phyloP scores from a whole-genome alignment of 2,113 vertebrate genomes.

The Triplophysa tibetana region DNA sequence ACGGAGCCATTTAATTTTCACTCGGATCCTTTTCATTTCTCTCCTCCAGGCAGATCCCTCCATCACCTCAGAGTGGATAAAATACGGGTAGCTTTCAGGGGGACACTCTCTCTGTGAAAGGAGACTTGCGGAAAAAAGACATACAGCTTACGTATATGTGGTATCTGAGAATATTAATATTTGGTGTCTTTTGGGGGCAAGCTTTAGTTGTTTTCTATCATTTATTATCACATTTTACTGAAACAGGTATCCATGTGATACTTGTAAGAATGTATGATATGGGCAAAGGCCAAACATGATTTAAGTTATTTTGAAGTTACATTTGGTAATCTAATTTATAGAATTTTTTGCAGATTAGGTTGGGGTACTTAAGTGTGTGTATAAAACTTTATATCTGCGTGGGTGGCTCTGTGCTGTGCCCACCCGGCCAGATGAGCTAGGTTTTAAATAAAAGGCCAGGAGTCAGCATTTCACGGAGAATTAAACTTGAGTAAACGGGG shows the following conservation, averaged over 20 bases:
- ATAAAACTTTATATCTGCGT: neutral
- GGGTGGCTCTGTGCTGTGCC: neutral
- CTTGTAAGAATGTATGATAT: neutral
- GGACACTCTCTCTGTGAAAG: slow-evolving; percentile 21
- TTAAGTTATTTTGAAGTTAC: neutral
- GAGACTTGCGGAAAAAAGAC: neutral
- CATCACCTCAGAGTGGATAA: slow-evolving; percentile 51
- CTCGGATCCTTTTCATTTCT: slow-evolving; percentile 53
- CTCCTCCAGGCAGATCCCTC: slow-evolving; percentile 50
- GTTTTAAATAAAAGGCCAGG: slow-evolving; percentile 12
- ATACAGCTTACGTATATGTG: neutral
- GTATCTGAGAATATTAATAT: neutral
- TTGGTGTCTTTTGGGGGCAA: slow-evolving; percentile 4
- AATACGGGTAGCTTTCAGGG: slow-evolving; percentile 40
- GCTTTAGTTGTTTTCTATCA: neutral
- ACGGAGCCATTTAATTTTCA: slow-evolving; percentile 60
- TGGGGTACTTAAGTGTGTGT: neutral
- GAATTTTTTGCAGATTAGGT: neutral
- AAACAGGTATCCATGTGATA: neutral
- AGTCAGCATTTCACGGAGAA: slow-evolving; percentile 1
- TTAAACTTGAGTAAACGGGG: neutral
- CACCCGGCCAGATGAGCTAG: neutral
- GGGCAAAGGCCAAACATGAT: neutral
- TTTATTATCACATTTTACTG: neutral
- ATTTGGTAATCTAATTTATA: neutral